These are phyloP conservation scores for Drosophila mauritiana DNA, from an alignment of 1,140 invertebrate species.

Conservation along the genomic window DNA sequence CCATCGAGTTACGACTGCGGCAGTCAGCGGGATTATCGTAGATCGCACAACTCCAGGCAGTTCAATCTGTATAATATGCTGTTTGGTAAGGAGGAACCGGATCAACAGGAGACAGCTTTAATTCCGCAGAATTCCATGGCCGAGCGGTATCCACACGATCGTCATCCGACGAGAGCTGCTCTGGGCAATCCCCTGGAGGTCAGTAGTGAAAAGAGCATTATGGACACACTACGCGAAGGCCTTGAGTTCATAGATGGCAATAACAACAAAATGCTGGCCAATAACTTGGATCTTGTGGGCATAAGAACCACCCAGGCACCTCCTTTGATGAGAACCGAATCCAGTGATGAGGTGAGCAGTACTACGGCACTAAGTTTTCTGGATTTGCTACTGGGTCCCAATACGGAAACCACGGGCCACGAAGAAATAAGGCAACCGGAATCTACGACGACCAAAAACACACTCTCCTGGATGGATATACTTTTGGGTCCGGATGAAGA, in stretches of 20 bases:
- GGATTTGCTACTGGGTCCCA: slow-evolving; percentile 70
- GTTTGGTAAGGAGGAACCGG: slow-evolving; percentile 78
- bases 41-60: slow-evolving; percentile 70
- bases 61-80: slow-evolving; percentile 82
- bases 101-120: slow-evolving; percentile 31
- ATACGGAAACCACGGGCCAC: slow-evolving; percentile 17
- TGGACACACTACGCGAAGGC: slow-evolving; percentile 79
- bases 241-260: slow-evolving; percentile 82
- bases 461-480: slow-evolving; percentile 74
- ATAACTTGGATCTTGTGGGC: slow-evolving; percentile 62
- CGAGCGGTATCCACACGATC: slow-evolving; percentile 70
- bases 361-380: slow-evolving; percentile 63
- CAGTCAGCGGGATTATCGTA: slow-evolving; percentile 85
- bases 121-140: slow-evolving; percentile 54
- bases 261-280: slow-evolving; percentile 75
- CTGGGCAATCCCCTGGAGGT: slow-evolving; percentile 33
- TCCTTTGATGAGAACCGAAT: slow-evolving; percentile 6
- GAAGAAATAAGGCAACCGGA: slow-evolving; percentile 14
- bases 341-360: slow-evolving; percentile 14
- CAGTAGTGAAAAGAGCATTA: slow-evolving; percentile 77
- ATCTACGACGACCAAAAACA: slow-evolving; percentile 54
- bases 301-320: slow-evolving; percentile 23
- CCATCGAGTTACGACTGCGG: slow-evolving; percentile 93
- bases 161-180: slow-evolving; percentile 60
- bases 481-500: slow-evolving; percentile 75